Evolutionary conservation across 2,113 vertebrate genomes (phyloP), one percentile per base, ranked within the genome.

Genomic region (Cyphomyrus plagiostoma): DNA sequence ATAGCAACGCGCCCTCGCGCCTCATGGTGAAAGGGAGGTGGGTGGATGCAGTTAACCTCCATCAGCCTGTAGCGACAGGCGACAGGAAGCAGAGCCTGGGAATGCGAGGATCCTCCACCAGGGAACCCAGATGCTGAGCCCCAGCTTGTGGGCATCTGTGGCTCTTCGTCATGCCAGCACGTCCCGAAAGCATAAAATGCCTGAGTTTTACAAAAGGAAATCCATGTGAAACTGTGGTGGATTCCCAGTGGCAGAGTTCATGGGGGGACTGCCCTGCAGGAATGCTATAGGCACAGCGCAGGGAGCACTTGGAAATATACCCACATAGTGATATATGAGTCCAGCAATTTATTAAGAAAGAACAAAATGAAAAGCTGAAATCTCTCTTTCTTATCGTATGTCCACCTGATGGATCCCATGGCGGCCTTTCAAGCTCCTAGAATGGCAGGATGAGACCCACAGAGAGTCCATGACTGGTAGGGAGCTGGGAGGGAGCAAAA

Each of bases 371-470:
- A n/a, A 35, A 17, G 46, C n/a, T n/a, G 46, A 53, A 48, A 39
- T 35, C 85, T 52, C 84, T 35, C 15, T 9, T 17, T 86, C 21
- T 17, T 86, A 3, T 87, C 85, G 39, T 53, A n/a, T 10, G 90
- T 92, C 91, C 93, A 92, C 48, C 50, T 87, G 84, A 50, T 49
- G 19, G 84, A 50, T 50, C n/a, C 23, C 26, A 8, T 23, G 82
- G 45, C 21, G 5, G 46, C 46, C 21, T 48, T n/a, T 49, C 70
- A 17, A 35, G 15, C 39, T 39, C 77, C 42, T 39, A 19, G 35
- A 82, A 21, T 46, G 15, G 23, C 21, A 91, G 90, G 90, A 91
- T 70, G n/a, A 70, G 26, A 70, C n/a, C n/a, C 62, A 70, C 62
- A 70, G 62, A 4, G 21, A 26, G n/a, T 13, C 62, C n/a, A 30